Percentiles rank a stretch among this genome's conserved stretches.
Conservation (phyloP, 2,888 invertebrate genomes). For the Epistrophella euchroma region DNA sequence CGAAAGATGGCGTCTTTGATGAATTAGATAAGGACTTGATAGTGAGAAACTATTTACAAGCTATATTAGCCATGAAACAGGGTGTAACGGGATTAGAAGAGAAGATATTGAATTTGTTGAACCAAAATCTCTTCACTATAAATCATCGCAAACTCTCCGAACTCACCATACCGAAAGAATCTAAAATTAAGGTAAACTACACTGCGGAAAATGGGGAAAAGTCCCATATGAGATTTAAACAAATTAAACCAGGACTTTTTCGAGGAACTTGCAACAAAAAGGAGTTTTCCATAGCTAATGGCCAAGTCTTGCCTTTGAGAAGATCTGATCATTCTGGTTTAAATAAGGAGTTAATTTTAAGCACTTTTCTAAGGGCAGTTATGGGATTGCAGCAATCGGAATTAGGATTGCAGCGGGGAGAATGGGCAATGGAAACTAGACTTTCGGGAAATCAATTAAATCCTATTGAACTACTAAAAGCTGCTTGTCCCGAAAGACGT, state of each 20-base stretch:
- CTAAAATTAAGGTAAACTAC: conserved; percentile 58
- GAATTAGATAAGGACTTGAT: conserved; percentile 46
- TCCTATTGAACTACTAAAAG: conserved; percentile 55
- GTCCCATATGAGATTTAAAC: conserved; percentile 56
- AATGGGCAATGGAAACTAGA: conserved; percentile 47
- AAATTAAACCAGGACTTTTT: conserved; percentile 63
- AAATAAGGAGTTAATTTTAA: conserved; percentile 53
- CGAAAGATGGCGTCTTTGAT: conserved; percentile 20
- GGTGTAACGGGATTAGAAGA: conserved; percentile 47
- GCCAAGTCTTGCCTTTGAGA: conserved; percentile 48
- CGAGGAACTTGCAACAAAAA: conserved; percentile 50
- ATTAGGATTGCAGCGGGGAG: conserved; percentile 44
- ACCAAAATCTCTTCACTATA: not conserved
- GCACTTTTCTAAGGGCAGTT: conserved; percentile 53
- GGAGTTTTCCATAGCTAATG: conserved; percentile 56
- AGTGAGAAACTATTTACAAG: conserved; percentile 50
- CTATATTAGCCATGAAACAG: conserved; percentile 48
- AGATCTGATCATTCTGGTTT: conserved; percentile 13
- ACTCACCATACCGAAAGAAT: conserved; percentile 35
- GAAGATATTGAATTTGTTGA: not conserved
- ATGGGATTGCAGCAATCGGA: conserved; percentile 61
- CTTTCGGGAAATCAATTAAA: conserved; percentile 54
- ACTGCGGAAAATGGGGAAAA: conserved; percentile 59
- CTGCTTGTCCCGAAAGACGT: conserved; percentile 55
- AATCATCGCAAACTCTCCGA: conserved; percentile 4